These are phyloP conservation scores for Junonia oenone DNA, from an alignment of 2,888 invertebrate species.

Conservation along the genomic window DNA sequence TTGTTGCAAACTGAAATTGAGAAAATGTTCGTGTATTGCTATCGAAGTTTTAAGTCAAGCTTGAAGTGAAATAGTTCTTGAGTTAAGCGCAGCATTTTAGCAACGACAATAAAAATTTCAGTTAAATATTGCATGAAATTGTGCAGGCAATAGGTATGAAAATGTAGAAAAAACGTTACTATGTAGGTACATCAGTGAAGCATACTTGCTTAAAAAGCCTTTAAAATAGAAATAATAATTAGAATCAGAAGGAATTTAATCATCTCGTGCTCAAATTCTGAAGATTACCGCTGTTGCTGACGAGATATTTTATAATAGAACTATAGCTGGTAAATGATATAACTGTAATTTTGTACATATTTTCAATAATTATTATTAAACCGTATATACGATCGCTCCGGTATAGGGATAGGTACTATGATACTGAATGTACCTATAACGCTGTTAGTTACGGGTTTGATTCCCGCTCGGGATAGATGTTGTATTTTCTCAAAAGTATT, in stretches of 20 bases:
- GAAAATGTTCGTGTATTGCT: constrained; percentile 58
- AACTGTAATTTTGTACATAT: too few relatives aligned
- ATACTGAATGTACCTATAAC: too few relatives aligned
- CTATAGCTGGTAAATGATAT: not conserved
- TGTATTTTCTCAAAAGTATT: too few relatives aligned
- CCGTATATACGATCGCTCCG: too few relatives aligned
- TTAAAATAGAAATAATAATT: not conserved
- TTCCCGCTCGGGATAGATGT: too few relatives aligned
- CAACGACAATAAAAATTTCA: constrained; percentile 29
- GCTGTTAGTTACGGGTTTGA: too few relatives aligned
- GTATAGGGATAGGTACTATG: too few relatives aligned
- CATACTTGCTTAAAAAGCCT: too few relatives aligned
- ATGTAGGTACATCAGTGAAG: too few relatives aligned
- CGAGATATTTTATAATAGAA: not conserved
- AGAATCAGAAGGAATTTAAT: not conserved
- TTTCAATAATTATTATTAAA: too few relatives aligned
- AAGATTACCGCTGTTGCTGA: not conserved
- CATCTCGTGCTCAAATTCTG: not conserved
- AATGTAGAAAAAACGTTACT: not conserved
- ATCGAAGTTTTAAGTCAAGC: constrained; percentile 50
- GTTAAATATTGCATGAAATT: constrained; percentile 6
- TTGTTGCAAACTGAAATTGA: constrained; percentile 74
- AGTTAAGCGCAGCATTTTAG: constrained; percentile 32
- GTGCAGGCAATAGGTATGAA: not conserved
- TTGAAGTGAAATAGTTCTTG: constrained; percentile 51